Conservation (phyloP, 2,797 vertebrate species). For the Spinibarbus caldwelli region DNA sequence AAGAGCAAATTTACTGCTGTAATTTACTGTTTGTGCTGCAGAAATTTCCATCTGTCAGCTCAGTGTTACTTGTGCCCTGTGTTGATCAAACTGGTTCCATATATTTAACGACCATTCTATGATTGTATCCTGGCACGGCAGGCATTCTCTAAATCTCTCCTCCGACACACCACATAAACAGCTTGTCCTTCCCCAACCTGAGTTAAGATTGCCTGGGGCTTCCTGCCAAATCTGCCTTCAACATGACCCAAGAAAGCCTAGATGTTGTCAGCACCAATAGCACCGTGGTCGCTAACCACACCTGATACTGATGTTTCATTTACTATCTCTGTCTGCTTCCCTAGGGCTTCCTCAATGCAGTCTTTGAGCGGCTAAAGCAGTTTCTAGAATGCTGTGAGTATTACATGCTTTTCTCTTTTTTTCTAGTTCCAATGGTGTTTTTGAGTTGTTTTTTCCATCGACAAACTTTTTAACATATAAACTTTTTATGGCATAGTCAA, state of each 20-base stretch:
- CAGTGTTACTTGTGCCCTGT: slow-evolving; percentile 1
- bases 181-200: slow-evolving; percentile 31
- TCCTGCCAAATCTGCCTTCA: slow-evolving; percentile 38
- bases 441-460: background rate
- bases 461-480: background rate
- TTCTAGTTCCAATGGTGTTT: background rate
- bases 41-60: slow-evolving; percentile 1
- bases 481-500: background rate
- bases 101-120: slow-evolving; percentile 23
- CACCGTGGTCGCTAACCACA: slow-evolving; percentile 27
- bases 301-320: slow-evolving; percentile 51
- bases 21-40: slow-evolving; percentile 21
- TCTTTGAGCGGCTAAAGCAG: slow-evolving; percentile 93
- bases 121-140: slow-evolving; percentile 26
- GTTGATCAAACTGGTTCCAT: slow-evolving; percentile 24
- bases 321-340: slow-evolving; percentile 66
- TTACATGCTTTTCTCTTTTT: slow-evolving; percentile 44
- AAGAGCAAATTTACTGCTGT: background rate
- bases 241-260: slow-evolving; percentile 22
- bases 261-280: slow-evolving; percentile 22
- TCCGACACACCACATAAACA: slow-evolving; percentile 19
- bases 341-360: slow-evolving; percentile 91
- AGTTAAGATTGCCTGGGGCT: slow-evolving; percentile 42
- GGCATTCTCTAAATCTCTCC: slow-evolving; percentile 28
- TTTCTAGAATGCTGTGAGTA: slow-evolving; percentile 97